Evolutionary conservation across 2,797 vertebrate genomes (phyloP).

Genomic region (Galagoides demidoff): DNA sequence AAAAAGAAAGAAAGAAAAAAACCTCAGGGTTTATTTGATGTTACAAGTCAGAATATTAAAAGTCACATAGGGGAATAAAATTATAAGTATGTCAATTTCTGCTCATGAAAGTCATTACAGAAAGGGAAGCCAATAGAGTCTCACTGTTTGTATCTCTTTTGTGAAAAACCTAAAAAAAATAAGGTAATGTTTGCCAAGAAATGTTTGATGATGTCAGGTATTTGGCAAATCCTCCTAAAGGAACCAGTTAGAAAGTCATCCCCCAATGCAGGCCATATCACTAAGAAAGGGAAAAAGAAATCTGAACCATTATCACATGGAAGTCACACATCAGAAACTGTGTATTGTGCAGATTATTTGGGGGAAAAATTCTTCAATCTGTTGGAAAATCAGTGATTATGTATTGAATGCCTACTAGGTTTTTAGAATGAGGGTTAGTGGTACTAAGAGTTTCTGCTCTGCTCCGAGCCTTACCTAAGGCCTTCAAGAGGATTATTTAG

Average conservation of each 20-base stretch:
- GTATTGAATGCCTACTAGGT: background rate
- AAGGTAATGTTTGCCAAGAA: background rate
- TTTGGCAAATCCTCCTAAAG: background rate
- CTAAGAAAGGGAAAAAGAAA: background rate
- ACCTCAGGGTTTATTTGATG: slow-evolving; percentile 58
- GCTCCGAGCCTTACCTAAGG: background rate
- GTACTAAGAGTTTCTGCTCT: background rate
- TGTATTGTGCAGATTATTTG: background rate
- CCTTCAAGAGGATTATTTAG: background rate
- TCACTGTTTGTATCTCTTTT: background rate
- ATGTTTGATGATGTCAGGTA: background rate
- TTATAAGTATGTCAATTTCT: background rate
- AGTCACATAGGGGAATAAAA: slow-evolving; percentile 53
- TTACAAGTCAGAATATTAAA: slow-evolving; percentile 63
- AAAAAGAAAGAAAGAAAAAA: background rate
- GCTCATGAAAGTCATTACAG: slow-evolving; percentile 9
- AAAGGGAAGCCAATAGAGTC: background rate
- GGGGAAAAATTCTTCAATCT: background rate
- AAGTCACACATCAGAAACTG: background rate
- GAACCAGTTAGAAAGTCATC: background rate
- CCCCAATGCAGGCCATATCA: background rate
- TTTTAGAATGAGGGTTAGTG: background rate
- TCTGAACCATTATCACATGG: background rate
- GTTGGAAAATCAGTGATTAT: background rate
- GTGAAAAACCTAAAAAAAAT: background rate